Percentiles rank a stretch among this genome's conserved stretches.
These are phyloP conservation scores for Homarus gammarus DNA, from an alignment of 2,888 invertebrate species.

Conservation along the genomic window DNA sequence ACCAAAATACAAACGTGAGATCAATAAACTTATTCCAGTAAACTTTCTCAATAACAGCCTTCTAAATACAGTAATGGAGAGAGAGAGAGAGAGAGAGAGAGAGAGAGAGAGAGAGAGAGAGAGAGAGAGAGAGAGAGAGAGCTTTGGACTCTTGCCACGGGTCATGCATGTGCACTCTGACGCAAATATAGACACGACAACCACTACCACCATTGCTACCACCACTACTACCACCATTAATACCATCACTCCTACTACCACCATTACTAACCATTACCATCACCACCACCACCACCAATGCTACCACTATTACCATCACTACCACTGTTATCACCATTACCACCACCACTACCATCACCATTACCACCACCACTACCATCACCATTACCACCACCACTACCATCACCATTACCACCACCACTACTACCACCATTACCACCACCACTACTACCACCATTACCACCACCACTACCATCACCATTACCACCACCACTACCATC, in stretches of 20 bases:
- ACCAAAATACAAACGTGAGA: no score
- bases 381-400: background rate
- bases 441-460: no score
- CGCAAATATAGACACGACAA: conserved; percentile 1
- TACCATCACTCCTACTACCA: background rate
- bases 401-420: background rate
- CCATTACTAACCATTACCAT: background rate
- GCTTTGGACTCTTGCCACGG: background rate
- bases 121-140: conserved; percentile 21
- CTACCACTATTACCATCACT: background rate
- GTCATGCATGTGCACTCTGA: background rate
- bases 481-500: no score
- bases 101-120: conserved; percentile 28
- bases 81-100: conserved; percentile 30
- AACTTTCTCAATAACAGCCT: no score
- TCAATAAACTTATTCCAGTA: no score
- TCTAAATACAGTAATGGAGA: no score
- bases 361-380: background rate
- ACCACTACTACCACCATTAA: background rate
- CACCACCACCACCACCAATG: conserved; percentile 2
- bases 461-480: background rate
- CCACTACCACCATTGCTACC: background rate
- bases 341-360: background rate
- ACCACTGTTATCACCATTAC: no score
- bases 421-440: no score